These are phyloP conservation scores for Patiria miniata DNA, from an alignment of 35 echinoderm and acorn worm genomes.

Conservation along the genomic window DNA sequence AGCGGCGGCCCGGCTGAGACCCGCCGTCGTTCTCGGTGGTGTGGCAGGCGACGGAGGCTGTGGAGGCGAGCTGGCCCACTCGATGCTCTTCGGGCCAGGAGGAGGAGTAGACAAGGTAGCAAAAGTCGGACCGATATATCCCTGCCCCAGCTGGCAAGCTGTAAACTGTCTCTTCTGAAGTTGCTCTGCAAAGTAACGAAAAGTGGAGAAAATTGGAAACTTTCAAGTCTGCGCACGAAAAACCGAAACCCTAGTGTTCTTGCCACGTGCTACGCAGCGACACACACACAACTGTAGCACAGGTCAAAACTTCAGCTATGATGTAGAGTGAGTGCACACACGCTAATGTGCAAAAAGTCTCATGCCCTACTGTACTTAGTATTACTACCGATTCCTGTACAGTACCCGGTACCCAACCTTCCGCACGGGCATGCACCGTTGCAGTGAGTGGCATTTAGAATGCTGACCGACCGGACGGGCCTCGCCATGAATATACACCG, in stretches of 20 bases:
- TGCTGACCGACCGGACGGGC: not conserved
- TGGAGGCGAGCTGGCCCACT: not conserved
- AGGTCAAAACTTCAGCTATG: too few species aligned
- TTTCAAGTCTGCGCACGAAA: not conserved
- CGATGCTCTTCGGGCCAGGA: not conserved
- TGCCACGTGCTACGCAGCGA: too few species aligned
- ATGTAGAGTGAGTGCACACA: not conserved
- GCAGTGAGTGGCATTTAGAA: too few species aligned
- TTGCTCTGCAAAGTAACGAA: not conserved
- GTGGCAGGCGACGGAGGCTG: not conserved
- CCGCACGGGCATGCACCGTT: too few species aligned
- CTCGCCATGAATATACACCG: slow-evolving; percentile 20
- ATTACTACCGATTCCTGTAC: too few species aligned
- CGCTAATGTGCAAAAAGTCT: not conserved
- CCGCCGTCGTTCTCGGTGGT: slow-evolving; percentile 7
- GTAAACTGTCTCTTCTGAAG: slow-evolving; percentile 13
- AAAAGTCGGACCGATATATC: not conserved
- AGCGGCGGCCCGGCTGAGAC: not conserved
- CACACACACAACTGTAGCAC: too few species aligned
- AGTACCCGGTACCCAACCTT: too few species aligned
- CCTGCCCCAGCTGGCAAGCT: slow-evolving; percentile 5
- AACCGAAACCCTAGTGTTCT: too few species aligned
- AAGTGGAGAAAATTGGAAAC: not conserved
- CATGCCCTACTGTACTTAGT: not conserved
- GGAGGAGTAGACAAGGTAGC: not conserved